Evolutionary conservation across 2,888 invertebrate species (phyloP).

Genomic region (Leptinotarsa peninsularis): DNA sequence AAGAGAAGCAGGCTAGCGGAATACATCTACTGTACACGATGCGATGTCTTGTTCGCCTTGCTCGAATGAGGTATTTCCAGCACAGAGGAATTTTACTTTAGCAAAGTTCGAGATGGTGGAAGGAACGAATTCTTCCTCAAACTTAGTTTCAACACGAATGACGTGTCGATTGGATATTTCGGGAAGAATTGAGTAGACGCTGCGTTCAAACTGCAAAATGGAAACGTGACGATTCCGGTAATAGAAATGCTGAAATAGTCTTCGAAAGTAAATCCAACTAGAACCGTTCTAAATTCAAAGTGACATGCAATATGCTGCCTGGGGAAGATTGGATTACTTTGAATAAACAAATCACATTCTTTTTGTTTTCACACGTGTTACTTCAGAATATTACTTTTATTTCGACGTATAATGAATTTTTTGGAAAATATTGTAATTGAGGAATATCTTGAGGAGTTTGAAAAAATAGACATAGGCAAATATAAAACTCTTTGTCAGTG

Average conservation of each 20-base stretch:
- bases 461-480: too few relatives aligned
- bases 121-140: conserved; percentile 7
- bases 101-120: conserved; percentile 1
- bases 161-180: conserved; percentile 13
- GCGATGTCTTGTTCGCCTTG: not conserved
- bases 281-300: not conserved
- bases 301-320: not conserved
- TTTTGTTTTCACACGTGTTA: not conserved
- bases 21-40: not conserved
- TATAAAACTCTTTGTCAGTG: too few relatives aligned
- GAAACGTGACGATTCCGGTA: conserved; percentile 13
- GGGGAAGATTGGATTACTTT: not conserved
- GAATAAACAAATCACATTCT: not conserved
- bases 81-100: not conserved
- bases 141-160: conserved; percentile 13
- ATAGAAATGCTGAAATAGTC: conserved; percentile 5
- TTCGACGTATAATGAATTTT: too few relatives aligned
- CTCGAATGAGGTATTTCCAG: conserved; percentile 13
- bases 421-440: too few relatives aligned
- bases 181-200: conserved; percentile 1
- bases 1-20: conserved; percentile 1
- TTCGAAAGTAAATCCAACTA: not conserved
- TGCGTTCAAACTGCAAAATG: not conserved
- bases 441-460: too few relatives aligned
- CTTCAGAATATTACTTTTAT: too few relatives aligned